Base-by-base conservation (phyloP, 2,113 vertebrate genomes). In the Hemibagrus wyckioides region DNA sequence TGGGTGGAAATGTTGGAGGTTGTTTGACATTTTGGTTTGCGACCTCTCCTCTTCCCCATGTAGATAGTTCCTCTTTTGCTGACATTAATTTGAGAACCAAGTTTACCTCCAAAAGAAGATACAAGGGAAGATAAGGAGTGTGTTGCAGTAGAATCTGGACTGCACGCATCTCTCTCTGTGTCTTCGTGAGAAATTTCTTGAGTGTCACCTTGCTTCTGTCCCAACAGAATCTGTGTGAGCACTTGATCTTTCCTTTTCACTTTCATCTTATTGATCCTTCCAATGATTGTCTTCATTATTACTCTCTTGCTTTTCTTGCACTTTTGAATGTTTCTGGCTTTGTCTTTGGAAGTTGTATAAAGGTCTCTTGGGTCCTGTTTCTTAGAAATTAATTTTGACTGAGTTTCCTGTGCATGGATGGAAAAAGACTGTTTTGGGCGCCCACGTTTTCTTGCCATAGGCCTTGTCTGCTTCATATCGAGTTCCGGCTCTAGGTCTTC, bases 31-130 rank as follows among this genome's bases (percentile, higher is more conserved):
- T 99, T 99, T 3, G 98, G 98, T 86, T 99, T 99, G 80, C 98
- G 96, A 44, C 98, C 98, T 91, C 98, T 95, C 90, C 97, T 96
- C 87, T 99, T 99, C 88, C 98, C 98, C 95, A 99, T 99, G 88
- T 99, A 99, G 92, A 99, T 99, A 0, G 98, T 99, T 88, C 98
- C 98, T 94, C 97, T 97, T 94, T 99, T 99, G 93, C 98, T 99
- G 85, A 99, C 97, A 2, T 99, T 99, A 91, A 99, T 99, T 90
- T 99, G 98, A 91, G 98, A 98, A 76, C 97, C 97, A 81, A 97
- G 92, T 83, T 97, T 98, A 8, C 97, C 97, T 85, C 97, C 96
- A 67, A 99, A 98, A 0, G 98, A 97, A 86, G 97, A 97, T 28
- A 98, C 97, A 80, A 99, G 95, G 85, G 96, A 97, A 14, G 97